phyloP scores from a whole-genome alignment of 2,797 vertebrate genomes.

The Picus viridis region DNA sequence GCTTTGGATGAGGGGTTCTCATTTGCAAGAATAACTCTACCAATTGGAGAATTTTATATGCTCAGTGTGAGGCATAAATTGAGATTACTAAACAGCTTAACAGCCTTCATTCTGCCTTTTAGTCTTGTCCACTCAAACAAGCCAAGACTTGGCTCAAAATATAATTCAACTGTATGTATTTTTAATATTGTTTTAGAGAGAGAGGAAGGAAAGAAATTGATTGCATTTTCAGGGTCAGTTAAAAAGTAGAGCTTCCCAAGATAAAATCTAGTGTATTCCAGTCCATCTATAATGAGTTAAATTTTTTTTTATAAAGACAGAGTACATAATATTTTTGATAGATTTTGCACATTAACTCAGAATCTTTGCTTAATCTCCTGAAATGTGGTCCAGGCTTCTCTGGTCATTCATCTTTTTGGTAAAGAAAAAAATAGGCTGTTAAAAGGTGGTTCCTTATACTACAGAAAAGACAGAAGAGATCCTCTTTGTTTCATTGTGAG shows the following conservation, averaged over 20 bases:
- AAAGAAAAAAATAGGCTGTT: background rate
- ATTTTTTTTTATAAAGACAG: background rate
- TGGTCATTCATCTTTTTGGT: background rate
- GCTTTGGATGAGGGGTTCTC: background rate
- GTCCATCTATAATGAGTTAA: background rate
- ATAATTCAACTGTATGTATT: background rate
- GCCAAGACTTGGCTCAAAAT: background rate
- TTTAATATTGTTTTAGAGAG: background rate
- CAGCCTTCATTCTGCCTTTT: background rate
- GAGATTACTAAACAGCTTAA: background rate
- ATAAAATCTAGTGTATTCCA: background rate
- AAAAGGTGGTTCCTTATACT: background rate
- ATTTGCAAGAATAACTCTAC: background rate
- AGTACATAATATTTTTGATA: background rate
- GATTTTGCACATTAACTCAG: background rate
- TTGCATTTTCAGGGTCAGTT: background rate
- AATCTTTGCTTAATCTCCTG: conserved; percentile 1
- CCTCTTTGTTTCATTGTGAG: background rate
- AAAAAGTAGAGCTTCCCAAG: background rate
- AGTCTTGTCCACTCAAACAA: background rate
- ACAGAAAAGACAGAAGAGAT: background rate
- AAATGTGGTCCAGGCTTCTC: background rate
- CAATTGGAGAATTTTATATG: background rate
- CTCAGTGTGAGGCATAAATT: background rate
- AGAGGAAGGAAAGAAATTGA: background rate